Percentiles rank a stretch among this genome's conserved stretches.
These are phyloP conservation scores for Metacarcinus magister DNA, from an alignment of 2,888 invertebrate genomes.

Conservation along the genomic window DNA sequence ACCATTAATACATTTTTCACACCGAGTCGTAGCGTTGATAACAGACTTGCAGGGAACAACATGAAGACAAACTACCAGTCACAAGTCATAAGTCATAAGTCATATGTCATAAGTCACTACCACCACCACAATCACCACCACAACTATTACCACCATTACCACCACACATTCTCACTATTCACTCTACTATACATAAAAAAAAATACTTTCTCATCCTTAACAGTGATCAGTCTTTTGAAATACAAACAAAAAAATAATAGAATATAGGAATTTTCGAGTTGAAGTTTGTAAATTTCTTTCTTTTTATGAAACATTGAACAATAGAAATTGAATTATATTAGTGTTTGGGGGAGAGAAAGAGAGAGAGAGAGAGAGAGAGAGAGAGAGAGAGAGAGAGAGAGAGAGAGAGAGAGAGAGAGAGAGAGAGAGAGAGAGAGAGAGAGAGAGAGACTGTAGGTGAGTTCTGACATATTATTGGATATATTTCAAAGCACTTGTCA, in stretches of 20 bases:
- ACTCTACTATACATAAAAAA: background rate
- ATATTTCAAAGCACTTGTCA: background rate
- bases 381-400: constrained; percentile 23
- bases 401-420: constrained; percentile 57
- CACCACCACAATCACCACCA: background rate
- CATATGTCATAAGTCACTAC: background rate
- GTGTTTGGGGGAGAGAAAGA: constrained; percentile 19
- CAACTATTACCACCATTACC: background rate
- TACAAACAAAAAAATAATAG: background rate
- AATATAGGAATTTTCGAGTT: background rate
- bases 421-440: constrained; percentile 34
- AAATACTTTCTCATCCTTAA: background rate
- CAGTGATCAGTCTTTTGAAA: background rate
- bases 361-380: constrained; percentile 52
- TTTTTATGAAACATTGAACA: background rate
- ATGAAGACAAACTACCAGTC: background rate
- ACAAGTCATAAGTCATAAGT: background rate
- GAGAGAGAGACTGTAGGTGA: background rate
- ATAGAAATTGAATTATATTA: background rate
- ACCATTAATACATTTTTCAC: background rate
- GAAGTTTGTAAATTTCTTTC: background rate
- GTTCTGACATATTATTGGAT: background rate
- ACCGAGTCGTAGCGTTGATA: background rate
- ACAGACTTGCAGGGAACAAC: background rate
- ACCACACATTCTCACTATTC: background rate